These are phyloP conservation scores for Trichonephila inaurata DNA, from an alignment of 1,140 invertebrate genomes.

Conservation along the genomic window DNA sequence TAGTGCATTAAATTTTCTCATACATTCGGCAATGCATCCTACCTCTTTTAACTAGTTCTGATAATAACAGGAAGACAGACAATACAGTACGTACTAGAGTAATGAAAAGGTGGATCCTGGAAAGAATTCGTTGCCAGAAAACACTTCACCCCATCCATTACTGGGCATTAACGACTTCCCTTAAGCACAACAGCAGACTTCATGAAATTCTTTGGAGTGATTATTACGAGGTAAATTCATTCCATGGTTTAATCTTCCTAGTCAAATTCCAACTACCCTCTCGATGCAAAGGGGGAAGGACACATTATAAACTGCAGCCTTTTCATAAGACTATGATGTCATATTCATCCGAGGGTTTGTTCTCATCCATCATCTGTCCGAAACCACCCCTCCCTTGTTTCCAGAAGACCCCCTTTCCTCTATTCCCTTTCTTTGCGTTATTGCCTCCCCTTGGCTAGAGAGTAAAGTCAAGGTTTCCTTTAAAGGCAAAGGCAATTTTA, in stretches of 20 bases:
- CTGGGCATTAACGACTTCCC: constrained; percentile 28
- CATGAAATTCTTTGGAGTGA: constrained; percentile 15
- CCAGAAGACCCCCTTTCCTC: constrained; percentile 7
- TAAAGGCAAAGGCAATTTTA: constrained; percentile 71
- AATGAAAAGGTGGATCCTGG: background rate
- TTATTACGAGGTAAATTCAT: constrained; percentile 35
- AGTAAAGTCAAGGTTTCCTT: constrained; percentile 44
- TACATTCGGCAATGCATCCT: no score
- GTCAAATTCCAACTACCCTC: constrained; percentile 21
- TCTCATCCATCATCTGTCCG: constrained; percentile 53
- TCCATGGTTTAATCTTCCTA: constrained; percentile 33
- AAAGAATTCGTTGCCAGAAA: constrained; percentile 32
- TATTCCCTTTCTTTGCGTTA: constrained; percentile 27
- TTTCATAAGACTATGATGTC: constrained; percentile 61
- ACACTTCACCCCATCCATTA: constrained; percentile 39
- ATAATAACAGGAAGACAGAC: no score
- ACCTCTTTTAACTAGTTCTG: no score
- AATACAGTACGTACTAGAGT: background rate
- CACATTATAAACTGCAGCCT: constrained; percentile 46
- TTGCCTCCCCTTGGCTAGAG: constrained; percentile 28
- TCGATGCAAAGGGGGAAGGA: background rate
- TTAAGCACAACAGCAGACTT: background rate
- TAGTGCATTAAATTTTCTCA: no score
- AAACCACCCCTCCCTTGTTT: constrained; percentile 33
- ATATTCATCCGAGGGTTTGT: constrained; percentile 31